Base-by-base conservation (phyloP, 2,113 vertebrate species). In the Peromyscus leucopus region DNA sequence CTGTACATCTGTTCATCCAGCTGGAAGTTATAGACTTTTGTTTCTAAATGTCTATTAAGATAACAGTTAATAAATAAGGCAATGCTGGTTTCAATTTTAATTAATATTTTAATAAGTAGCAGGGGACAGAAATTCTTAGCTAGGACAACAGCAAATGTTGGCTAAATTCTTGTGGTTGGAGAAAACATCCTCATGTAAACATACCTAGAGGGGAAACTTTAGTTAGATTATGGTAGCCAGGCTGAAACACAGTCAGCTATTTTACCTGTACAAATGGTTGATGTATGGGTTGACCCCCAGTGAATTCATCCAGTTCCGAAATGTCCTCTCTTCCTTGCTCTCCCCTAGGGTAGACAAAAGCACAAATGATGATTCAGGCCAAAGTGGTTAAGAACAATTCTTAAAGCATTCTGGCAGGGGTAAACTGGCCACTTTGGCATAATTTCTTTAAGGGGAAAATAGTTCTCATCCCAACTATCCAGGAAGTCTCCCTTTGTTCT, bases 281-380 rank as follows among this genome's bases (percentile, higher is more conserved):
- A 99, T 99, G 78, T 99, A 98, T 0, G 99, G 99, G 97, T 93
- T 98, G 61, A 99, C 99, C 11, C 99, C 99, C 98, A 99, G 98
- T 57, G 99, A 99, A 98, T 99, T 99, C 99, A 99, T 99, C 99
- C 99, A 99, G 98, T 99, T 99, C 89, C 99, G 98, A 97, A 99
- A 99, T 21, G 99, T 99, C 96, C 99, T 99, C 98, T 99, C 99
- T 96, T 99, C 99, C 8, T 99, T 99, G 96, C 99, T 99, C 98
- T 99, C 99, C 88, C 98, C 99, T 99, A 98, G 11, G 80, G 95
- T 67, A 97, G 97, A 98, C 67, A 96, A 0, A 98, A 96, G 57
- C 97, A 63, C 61, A 26, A 7, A 92, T 98, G 98, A 96, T 98
- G 94, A 97, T 71, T 39, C 80, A 36, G 16, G 84, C 92, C 65